These are phyloP conservation scores for Ectemnius continuus DNA, from an alignment of 2,888 invertebrate species.

Conservation along the genomic window DNA sequence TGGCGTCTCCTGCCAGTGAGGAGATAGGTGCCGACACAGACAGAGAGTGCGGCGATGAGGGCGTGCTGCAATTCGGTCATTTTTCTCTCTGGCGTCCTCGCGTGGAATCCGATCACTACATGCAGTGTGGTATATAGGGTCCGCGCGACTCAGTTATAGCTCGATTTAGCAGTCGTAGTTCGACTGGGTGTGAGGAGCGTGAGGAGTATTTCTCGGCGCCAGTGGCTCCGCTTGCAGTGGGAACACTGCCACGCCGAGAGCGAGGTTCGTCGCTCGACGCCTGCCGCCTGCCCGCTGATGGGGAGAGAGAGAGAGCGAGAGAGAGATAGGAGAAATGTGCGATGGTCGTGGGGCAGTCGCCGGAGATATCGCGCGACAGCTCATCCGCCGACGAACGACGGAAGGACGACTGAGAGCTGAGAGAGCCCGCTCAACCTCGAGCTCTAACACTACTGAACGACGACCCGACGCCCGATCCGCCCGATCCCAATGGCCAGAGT, in stretches of 20 bases:
- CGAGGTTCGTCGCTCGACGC: neutral
- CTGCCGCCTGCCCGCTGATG: no score
- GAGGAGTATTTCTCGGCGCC: neutral
- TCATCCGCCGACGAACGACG: constrained; percentile 51
- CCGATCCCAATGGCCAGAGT: neutral
- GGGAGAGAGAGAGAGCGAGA: neutral
- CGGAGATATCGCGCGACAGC: constrained; percentile 7
- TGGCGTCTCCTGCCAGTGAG: constrained; percentile 81
- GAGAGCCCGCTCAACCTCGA: constrained; percentile 6
- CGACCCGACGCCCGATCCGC: constrained; percentile 7
- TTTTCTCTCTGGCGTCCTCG: constrained; percentile 62
- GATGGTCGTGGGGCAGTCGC: neutral
- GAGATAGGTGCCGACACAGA: constrained; percentile 81
- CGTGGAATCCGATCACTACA: no score
- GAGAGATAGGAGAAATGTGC: neutral
- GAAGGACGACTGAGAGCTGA: constrained; percentile 52
- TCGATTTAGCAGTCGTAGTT: no score
- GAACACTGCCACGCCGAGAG: neutral
- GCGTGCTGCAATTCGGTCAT: constrained; percentile 82
- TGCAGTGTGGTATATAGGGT: no score
- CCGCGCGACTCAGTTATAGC: no score
- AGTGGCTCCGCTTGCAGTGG: no score
- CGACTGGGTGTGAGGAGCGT: neutral
- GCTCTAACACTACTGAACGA: constrained; percentile 1
- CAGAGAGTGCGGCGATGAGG: constrained; percentile 86